phyloP scores from a whole-genome alignment of 1,140 invertebrate genomes.

The Magallana gigas region DNA sequence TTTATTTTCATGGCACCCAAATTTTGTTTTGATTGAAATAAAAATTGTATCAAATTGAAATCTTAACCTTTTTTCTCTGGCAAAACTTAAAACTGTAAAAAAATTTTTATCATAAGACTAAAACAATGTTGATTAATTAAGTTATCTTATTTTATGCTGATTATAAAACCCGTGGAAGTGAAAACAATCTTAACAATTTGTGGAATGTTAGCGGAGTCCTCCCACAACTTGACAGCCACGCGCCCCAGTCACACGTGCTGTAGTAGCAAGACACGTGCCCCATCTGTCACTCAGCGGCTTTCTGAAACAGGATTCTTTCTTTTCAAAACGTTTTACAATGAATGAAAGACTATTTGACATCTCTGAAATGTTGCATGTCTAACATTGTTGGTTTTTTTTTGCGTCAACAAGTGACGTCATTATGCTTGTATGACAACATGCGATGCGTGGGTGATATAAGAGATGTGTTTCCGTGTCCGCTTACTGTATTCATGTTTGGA shows the following conservation, averaged over 20 bases:
- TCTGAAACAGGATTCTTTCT: background rate
- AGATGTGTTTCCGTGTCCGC: background rate
- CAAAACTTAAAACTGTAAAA: too few relatives aligned
- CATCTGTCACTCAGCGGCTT: background rate
- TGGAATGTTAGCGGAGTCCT: slow-evolving; percentile 12
- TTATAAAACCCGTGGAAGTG: background rate
- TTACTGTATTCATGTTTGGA: background rate
- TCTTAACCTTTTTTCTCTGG: too few relatives aligned
- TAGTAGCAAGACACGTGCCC: slow-evolving; percentile 5
- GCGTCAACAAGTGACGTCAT: background rate
- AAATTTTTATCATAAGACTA: too few relatives aligned
- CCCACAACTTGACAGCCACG: slow-evolving; percentile 28
- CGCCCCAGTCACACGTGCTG: background rate
- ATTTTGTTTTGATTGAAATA: too few relatives aligned
- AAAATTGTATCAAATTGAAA: too few relatives aligned
- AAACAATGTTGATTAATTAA: too few relatives aligned
- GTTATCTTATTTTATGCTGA: background rate
- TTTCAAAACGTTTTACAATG: background rate
- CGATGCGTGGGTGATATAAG: background rate
- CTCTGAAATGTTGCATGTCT: slow-evolving; percentile 19
- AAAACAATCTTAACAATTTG: background rate
- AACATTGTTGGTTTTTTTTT: background rate
- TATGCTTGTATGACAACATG: background rate
- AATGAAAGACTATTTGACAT: background rate
- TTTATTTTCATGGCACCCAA: too few relatives aligned